Evolutionary conservation across 2,113 vertebrate species (phyloP).

Genomic region (Panthera uncia): DNA sequence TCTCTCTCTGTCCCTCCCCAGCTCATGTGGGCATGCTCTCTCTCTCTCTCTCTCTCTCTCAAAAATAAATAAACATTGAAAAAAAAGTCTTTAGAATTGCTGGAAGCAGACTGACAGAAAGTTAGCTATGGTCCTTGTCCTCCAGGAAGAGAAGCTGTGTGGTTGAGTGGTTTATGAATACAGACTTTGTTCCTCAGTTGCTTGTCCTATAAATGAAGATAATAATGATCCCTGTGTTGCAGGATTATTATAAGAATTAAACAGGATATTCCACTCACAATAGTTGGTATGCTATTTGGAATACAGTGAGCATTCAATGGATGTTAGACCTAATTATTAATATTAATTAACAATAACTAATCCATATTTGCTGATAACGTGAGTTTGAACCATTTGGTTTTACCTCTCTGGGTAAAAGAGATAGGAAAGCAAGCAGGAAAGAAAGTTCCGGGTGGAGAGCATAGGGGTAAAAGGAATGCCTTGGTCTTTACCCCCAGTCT

Average conservation of each 20-base stretch:
- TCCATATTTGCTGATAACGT: neutral
- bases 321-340: neutral
- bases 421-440: neutral
- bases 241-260: neutral
- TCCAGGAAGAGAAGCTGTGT: neutral
- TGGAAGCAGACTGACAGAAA: neutral
- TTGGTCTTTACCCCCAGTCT: neutral
- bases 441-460: neutral
- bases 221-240: neutral
- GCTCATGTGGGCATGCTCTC: too few relatives aligned
- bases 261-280: neutral
- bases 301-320: neutral
- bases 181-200: neutral
- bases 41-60: too few relatives aligned
- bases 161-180: neutral
- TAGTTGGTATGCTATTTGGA: neutral
- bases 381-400: conserved; percentile 2
- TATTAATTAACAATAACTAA: neutral
- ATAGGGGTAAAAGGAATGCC: neutral
- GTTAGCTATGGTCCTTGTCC: neutral
- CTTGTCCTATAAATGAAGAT: neutral
- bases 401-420: neutral
- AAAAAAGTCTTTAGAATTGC: neutral
- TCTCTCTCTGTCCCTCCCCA: too few relatives aligned
- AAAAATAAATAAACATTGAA: neutral